Evolutionary conservation across 2,113 vertebrate genomes (phyloP).

Genomic region (Marcusenius ussheri): DNA sequence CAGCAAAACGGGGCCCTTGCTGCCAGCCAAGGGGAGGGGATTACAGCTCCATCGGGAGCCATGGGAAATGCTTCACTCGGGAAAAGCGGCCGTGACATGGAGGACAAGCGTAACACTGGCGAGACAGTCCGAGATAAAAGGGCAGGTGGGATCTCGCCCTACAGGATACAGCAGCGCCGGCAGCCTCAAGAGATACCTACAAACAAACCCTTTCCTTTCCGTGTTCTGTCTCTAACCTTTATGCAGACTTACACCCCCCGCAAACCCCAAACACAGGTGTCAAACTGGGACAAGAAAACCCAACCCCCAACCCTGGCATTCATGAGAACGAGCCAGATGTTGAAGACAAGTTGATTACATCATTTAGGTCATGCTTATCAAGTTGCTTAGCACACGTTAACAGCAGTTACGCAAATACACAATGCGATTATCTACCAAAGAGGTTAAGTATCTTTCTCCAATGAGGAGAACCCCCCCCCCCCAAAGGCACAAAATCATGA

Average conservation of each 20-base stretch:
- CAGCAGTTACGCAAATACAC: not conserved
- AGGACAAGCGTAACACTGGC: not conserved
- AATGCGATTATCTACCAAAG: not conserved
- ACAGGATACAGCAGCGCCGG: not conserved
- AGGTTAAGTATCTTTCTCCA: not conserved
- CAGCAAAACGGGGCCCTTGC: not conserved
- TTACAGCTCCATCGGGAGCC: not conserved
- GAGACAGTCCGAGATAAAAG: not conserved
- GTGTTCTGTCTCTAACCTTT: not conserved
- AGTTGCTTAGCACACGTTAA: not conserved
- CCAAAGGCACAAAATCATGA: not conserved
- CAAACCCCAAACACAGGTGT: not conserved
- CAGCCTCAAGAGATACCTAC: not conserved
- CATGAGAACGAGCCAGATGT: not conserved
- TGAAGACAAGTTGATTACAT: not conserved
- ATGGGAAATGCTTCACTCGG: not conserved
- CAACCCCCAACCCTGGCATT: not conserved
- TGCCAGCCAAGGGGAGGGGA: not conserved
- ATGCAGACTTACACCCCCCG: not conserved
- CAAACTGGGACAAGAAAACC: not conserved
- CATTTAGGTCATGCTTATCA: not conserved
- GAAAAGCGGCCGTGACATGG: not conserved
- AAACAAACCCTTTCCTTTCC: not conserved
- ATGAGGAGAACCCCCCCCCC: not conserved
- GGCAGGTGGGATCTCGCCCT: not conserved